These are phyloP conservation scores for Oscheius sp. DNA, from an alignment of 2,888 invertebrate genomes.

Conservation along the genomic window DNA sequence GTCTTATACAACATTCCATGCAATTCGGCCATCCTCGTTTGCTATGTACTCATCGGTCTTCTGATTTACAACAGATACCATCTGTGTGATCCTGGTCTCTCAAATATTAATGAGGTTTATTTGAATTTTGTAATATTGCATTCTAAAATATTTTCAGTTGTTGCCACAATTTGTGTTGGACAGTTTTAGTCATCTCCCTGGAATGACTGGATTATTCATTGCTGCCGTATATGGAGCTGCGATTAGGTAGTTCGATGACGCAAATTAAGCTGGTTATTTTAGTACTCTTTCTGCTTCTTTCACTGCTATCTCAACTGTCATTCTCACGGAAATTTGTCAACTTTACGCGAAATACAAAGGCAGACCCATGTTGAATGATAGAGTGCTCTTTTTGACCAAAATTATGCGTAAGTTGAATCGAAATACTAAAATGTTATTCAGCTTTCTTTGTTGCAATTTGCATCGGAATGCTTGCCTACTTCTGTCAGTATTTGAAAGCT, in stretches of 20 bases:
- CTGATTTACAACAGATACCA: slow-evolving; percentile 60
- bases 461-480: slow-evolving; percentile 37
- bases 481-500: slow-evolving; percentile 40
- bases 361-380: not conserved
- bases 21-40: slow-evolving; percentile 54
- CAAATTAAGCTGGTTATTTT: slow-evolving; percentile 4
- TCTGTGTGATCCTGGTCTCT: slow-evolving; percentile 57
- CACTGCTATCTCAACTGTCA: slow-evolving; percentile 54
- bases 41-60: slow-evolving; percentile 58
- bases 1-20: slow-evolving; percentile 63
- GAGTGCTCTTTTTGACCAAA: slow-evolving; percentile 33
- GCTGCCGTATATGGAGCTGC: slow-evolving; percentile 62
- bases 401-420: slow-evolving; percentile 43
- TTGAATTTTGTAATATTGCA: too few species aligned
- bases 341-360: slow-evolving; percentile 12
- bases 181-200: slow-evolving; percentile 47
- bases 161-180: slow-evolving; percentile 61
- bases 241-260: slow-evolving; percentile 39
- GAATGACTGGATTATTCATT: slow-evolving; percentile 58
- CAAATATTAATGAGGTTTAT: slow-evolving; percentile 40
- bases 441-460: slow-evolving; percentile 30
- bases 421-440: not conserved
- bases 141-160: slow-evolving; percentile 32
- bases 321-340: slow-evolving; percentile 57
- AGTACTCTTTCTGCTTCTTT: slow-evolving; percentile 61